A percentile compares a stretch with the other conserved stretches of the same genome.
These are phyloP conservation scores for Sebastes miniatus DNA, from an alignment of 2,797 vertebrate species.

Conservation along the genomic window DNA sequence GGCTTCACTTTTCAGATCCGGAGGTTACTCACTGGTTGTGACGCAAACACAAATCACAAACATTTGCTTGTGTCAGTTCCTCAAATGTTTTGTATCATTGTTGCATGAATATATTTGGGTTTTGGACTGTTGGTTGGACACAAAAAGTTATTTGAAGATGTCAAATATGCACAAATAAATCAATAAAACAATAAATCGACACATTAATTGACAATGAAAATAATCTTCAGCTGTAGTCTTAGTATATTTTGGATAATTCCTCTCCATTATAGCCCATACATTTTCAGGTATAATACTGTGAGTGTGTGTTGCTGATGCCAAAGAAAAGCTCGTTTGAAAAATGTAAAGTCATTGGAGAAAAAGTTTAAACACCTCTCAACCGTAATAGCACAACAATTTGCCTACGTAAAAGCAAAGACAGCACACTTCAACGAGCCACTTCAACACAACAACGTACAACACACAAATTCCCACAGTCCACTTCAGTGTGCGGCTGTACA, in stretches of 20 bases:
- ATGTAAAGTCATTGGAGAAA: not conserved
- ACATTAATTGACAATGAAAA: not conserved
- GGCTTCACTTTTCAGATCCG: too few species aligned
- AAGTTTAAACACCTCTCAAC: not conserved
- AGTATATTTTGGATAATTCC: not conserved
- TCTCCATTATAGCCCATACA: not conserved
- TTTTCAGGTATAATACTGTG: not conserved
- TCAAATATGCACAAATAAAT: not conserved
- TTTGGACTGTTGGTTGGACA: not conserved
- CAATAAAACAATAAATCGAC: not conserved
- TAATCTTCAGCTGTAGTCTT: not conserved
- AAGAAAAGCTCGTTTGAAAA: not conserved
- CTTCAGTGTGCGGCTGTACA: slow-evolving; percentile 3
- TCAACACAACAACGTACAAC: not conserved
- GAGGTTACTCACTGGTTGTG: not conserved
- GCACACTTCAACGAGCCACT: slow-evolving; percentile 10
- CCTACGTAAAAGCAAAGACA: not conserved
- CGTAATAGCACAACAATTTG: not conserved
- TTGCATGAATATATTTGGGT: not conserved
- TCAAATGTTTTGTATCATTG: not conserved
- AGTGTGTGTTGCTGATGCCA: not conserved
- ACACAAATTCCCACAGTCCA: not conserved
- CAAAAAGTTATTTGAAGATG: not conserved
- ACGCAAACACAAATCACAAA: not conserved
- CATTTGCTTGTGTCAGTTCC: not conserved